Base-by-base conservation (phyloP, 2,113 vertebrate genomes). In the Boleophthalmus pectinirostris region DNA sequence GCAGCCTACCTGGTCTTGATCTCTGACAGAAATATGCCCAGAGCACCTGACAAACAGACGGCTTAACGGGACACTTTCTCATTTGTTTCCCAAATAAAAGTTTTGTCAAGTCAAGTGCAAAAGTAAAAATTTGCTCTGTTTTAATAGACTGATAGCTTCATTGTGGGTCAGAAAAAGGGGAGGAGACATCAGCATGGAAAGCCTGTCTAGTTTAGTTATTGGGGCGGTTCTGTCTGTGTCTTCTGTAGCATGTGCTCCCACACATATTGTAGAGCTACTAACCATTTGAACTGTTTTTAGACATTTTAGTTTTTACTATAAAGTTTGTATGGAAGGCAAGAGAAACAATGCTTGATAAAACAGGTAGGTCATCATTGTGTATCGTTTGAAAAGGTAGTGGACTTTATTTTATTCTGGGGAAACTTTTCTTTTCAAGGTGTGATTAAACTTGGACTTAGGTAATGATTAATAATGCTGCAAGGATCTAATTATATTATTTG, bases 361-460 rank as follows among this genome's bases (percentile, higher is more conserved):
- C 68, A 84, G 91, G 91, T 92, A 74, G 90, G 88, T 86, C 58
- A 54, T 33, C 3, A 53, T 75, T 14, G 10, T 61, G 5, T 60
- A 25, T 60, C 5, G 35, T 70, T 73, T 25, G 5, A 15, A 47
- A 25, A 57, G 3, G 24, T 57, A 12, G 21, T 20, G 54, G 1
- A 57, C 10, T 58, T 43, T 43, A 43, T 43, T 43, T 43, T 43
- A 8, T 43, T n/a, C n/a, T n/a, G n/a, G n/a, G n/a, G 60, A 24
- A 14, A 23, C 3, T 13, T 24, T 54, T 10, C 38, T 43, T 43
- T 43, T 43, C 38, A 43, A 8, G 38, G 10, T 43, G 38, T 43
- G 38, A 43, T 43, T 10, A 43, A 43, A 68, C 1, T 49, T 49
- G 14, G 15, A 49, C 47, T 16, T 49, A 6, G 10, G 8, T 43